Base-by-base conservation (phyloP, 1,140 invertebrate species). In the Dendrolimus punctatus region DNA sequence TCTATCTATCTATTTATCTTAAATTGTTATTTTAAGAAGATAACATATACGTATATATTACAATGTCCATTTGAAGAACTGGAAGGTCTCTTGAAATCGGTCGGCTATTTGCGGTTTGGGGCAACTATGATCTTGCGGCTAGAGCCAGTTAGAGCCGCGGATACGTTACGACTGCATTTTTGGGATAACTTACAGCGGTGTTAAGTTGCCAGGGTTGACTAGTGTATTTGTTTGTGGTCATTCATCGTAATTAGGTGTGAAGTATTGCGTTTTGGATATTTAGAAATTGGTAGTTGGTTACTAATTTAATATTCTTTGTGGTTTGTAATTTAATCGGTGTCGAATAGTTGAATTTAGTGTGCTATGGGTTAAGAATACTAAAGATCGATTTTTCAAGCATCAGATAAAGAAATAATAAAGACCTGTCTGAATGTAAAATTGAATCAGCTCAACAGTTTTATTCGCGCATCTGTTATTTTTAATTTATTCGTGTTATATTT, bases 161-260 rank as follows among this genome's bases (percentile, higher is more conserved):
- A 76, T 65, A 49, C 49, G 67, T 77, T 69, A 64, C 58, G 47
- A 70, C 70, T 57, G 58, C 79, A 83, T 83, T 73, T 77, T 77
- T 83, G 62, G 74, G 66, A 83, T 83, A 59, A 23, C 23, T 23
- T 23, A 23, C 59, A 73, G 74, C 40, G 56, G 68, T 72, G 59
- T 68, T 59, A 58, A 40, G 44, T 71, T 68, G 64, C 66, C 53
- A 53, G 57, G 38, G 46, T 40, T 50, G 23, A 23, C 23, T 23
- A 23, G 23, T 23, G 23, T 23, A 23, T 23, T 23, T 23, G 23
- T 23, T 23, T 23, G 23, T 23, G 23, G 23, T 23, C 23, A 23
- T 23, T 23, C 23, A 23, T 23, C 23, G 23, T 23, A 23, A 23
- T 43, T 50, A 50, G 54, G 44, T 51, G 42, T 23, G 49, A 46